These are phyloP conservation scores for Neolamprologus devosi DNA, from an alignment of 2,113 vertebrate genomes.

Conservation along the genomic window DNA sequence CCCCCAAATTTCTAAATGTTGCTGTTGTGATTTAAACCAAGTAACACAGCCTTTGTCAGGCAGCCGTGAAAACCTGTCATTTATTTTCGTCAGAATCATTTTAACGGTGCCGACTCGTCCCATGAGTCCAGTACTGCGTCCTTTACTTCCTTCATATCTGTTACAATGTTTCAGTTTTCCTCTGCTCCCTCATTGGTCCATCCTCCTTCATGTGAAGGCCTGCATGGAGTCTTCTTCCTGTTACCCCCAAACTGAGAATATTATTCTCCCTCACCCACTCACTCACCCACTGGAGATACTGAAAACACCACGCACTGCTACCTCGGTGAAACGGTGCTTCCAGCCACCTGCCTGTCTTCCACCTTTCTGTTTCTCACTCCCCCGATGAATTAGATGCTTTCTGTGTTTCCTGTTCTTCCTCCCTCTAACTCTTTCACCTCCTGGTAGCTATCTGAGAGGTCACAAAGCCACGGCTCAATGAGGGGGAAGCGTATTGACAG, in stretches of 20 bases:
- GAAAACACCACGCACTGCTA: not conserved
- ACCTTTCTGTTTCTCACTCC: not conserved
- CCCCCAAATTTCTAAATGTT: not conserved
- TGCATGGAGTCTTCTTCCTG: not conserved
- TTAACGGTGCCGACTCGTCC: not conserved
- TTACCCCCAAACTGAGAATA: not conserved
- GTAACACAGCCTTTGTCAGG: not conserved
- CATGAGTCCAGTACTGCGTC: not conserved
- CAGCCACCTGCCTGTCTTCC: not conserved
- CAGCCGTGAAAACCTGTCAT: not conserved
- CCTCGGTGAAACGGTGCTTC: conserved; percentile 28
- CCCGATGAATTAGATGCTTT: not conserved
- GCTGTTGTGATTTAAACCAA: not conserved
- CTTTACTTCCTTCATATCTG: not conserved
- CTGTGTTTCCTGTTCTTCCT: not conserved
- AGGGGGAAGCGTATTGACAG: not conserved
- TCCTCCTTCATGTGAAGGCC: not conserved
- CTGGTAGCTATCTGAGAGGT: not conserved
- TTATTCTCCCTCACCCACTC: not conserved
- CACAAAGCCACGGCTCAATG: not conserved
- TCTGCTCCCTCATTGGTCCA: not conserved
- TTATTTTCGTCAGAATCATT: not conserved
- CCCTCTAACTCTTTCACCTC: not conserved
- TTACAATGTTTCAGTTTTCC: not conserved
- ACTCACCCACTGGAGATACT: not conserved